These are phyloP conservation scores for Meandrina meandrites DNA, from an alignment of 92 coral and sea anemone species.

Conservation along the genomic window DNA sequence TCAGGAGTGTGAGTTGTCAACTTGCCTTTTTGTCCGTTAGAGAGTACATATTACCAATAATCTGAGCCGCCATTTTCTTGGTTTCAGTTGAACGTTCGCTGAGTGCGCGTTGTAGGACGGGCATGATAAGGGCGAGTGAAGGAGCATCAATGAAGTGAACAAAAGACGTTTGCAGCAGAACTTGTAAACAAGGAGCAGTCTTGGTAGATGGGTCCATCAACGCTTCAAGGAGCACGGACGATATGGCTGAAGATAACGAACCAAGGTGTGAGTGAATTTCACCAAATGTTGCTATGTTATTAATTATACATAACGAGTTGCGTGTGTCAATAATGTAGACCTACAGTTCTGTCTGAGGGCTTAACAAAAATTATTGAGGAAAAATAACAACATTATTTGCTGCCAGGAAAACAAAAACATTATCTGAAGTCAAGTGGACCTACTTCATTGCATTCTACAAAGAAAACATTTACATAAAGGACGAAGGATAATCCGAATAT, in stretches of 20 bases:
- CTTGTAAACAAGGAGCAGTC: constrained; percentile 91
- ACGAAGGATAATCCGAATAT: too few species aligned
- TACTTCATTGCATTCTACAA: background rate
- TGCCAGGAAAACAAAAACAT: background rate
- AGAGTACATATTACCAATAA: constrained; percentile 97
- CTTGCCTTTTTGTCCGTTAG: constrained; percentile 94
- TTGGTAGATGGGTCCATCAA: constrained; percentile 92
- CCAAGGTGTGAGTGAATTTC: background rate
- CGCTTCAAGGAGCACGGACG: constrained; percentile 93
- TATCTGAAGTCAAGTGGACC: too few species aligned
- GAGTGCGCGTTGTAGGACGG: constrained; percentile 95
- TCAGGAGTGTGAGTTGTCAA: background rate
- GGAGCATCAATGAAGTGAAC: constrained; percentile 99
- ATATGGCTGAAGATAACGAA: constrained; percentile 69
- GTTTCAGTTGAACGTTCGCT: constrained; percentile 92
- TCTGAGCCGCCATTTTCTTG: constrained; percentile 98
- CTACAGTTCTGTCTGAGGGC: too few species aligned
- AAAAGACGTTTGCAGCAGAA: constrained; percentile 87
- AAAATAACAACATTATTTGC: too few species aligned
- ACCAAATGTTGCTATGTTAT: too few species aligned
- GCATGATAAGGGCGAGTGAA: constrained; percentile 97
- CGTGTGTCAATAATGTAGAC: too few species aligned
- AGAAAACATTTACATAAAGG: background rate
- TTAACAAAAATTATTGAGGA: too few species aligned
- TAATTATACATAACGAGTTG: too few species aligned